Evolutionary conservation across 2,113 vertebrate genomes (phyloP), one percentile per base, ranked within the genome.

Genomic region (Cololabis saira): DNA sequence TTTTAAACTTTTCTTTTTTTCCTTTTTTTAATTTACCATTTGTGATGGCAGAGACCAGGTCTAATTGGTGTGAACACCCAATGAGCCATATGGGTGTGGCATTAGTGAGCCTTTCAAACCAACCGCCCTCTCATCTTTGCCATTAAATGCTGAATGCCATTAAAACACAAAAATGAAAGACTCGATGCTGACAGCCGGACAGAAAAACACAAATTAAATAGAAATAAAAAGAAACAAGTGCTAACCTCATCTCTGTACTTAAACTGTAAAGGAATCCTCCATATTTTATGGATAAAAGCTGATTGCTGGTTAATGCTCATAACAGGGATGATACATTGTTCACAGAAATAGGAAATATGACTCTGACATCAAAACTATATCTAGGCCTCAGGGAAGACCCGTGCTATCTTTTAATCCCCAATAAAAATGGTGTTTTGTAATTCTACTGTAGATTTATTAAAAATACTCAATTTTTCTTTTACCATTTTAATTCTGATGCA

Each of bases 31-130:
- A 65, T 83, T 82, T 74, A 68, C 65, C 80, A 62, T 81, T 78
- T 49, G 59, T 85, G 66, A 81, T 79, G 73, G 76, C 79, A 83
- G 74, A 85, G 76, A 85, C 85, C 66, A 88, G 2, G 10, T 11
- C 33, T 37, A 37, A 89, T 76, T 85, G 83, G 66, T 70, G 76
- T 80, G 66, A 83, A 87, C 85, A 74, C 76, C 73, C 70, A 88
- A 67, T 61, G 33, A 11, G 33, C 33, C 33, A 37, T 79, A 66
- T 76, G 67, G 71, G 60, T 70, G 61, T 53, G 68, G 59, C 51
- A 66, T 81, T 81, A 91, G 85, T 89, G 75, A 82, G 68, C 61
- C 72, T 85, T 89, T 80, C 80, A 85, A 85, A 89, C 64, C 61
- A 53, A 30, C 76, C 62, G 61, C 78, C 57, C 61, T 89, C 81